Percentiles rank a stretch among this genome's conserved stretches.
phyloP scores from a whole-genome alignment of 1,140 invertebrate species.

The Spodoptera litura region DNA sequence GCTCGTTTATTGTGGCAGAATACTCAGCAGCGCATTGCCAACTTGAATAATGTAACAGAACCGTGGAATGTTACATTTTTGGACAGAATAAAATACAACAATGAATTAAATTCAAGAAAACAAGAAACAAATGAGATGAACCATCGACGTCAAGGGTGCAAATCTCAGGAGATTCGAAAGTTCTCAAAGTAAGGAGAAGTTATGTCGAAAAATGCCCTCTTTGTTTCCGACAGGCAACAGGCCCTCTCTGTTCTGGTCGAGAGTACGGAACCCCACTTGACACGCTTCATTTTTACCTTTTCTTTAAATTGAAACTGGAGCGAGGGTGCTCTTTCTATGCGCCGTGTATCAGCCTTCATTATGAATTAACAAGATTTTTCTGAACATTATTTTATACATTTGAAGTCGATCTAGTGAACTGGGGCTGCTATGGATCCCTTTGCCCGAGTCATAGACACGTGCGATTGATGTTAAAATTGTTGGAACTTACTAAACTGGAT shows the following conservation, averaged over 20 bases:
- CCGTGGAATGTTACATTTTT: neutral
- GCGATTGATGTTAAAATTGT: slow-evolving; percentile 12
- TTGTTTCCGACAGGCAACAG: slow-evolving; percentile 77
- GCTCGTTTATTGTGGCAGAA: slow-evolving; percentile 5
- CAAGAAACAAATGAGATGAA: slow-evolving; percentile 52
- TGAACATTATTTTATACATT: slow-evolving; percentile 50
- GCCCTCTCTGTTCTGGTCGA: slow-evolving; percentile 62
- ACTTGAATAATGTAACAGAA: neutral
- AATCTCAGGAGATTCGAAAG: slow-evolving; percentile 65
- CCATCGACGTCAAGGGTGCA: slow-evolving; percentile 53
- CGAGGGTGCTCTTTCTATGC: slow-evolving; percentile 60
- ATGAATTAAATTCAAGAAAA: slow-evolving; percentile 17
- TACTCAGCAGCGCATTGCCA: neutral
- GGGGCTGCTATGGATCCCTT: slow-evolving; percentile 12
- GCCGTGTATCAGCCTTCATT: slow-evolving; percentile 60
- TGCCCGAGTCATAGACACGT: neutral
- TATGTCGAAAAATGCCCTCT: slow-evolving; percentile 68
- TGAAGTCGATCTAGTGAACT: slow-evolving; percentile 8
- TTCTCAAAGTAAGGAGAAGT: slow-evolving; percentile 62
- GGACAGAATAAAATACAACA: neutral
- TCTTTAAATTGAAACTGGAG: slow-evolving; percentile 73
- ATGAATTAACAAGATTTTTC: slow-evolving; percentile 60
- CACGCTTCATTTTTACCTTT: slow-evolving; percentile 79
- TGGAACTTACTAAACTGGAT: slow-evolving; percentile 8
- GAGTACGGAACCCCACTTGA: slow-evolving; percentile 79